A percentile compares a stretch with the other conserved stretches of the same genome.
Conservation (phyloP, 2,888 invertebrate species). For the Watsonalla binaria region DNA sequence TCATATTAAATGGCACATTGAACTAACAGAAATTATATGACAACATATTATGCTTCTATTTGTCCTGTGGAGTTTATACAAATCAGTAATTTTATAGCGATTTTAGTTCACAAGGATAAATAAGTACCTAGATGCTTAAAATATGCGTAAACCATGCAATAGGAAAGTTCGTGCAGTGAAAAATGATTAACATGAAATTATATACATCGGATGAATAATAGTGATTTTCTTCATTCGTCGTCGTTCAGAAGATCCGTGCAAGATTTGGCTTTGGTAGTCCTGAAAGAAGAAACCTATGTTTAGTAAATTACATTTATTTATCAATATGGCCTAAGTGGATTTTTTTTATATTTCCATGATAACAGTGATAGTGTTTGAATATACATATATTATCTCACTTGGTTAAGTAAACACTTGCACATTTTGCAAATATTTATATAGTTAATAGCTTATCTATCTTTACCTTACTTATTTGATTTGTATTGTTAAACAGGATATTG, state of each 20-base stretch:
- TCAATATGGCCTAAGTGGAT: too few species aligned
- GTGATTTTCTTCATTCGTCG: conserved; percentile 61
- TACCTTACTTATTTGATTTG: not conserved
- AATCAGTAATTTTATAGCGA: not conserved
- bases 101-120: not conserved
- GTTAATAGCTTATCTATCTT: not conserved
- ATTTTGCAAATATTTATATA: not conserved
- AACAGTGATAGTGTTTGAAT: too few species aligned
- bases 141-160: too few species aligned
- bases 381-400: not conserved
- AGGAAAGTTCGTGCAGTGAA: not conserved
- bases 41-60: not conserved
- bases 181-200: too few species aligned
- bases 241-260: conserved; percentile 84
- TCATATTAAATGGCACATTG: conserved; percentile 28
- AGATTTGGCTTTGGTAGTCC: conserved; percentile 84
- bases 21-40: conserved; percentile 3
- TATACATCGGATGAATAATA: not conserved
- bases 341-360: too few species aligned
- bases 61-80: too few species aligned
- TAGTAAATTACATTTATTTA: not conserved
- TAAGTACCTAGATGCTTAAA: conserved; percentile 3
- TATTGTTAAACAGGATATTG: not conserved
- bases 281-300: conserved; percentile 56
- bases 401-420: not conserved